A percentile compares a stretch with the other conserved stretches of the same genome.
These are phyloP conservation scores for Maniola jurtina DNA, from an alignment of 1,140 invertebrate genomes.

Conservation along the genomic window DNA sequence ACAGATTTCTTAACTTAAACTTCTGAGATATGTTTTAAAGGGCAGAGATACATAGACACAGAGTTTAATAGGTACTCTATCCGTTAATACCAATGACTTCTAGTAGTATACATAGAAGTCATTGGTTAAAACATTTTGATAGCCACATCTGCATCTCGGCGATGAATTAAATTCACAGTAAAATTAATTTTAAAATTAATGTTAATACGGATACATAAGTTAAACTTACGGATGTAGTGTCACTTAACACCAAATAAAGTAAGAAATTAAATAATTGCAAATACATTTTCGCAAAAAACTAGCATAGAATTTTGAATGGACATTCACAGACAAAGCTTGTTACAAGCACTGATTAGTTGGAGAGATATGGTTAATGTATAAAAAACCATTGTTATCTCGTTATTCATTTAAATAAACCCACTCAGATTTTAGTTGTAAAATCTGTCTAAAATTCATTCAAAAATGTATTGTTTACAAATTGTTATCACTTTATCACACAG, in stretches of 20 bases:
- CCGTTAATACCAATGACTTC: too few species aligned
- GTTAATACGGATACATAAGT: background rate
- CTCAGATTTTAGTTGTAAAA: background rate
- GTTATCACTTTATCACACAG: too few species aligned
- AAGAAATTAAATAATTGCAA: constrained; percentile 16
- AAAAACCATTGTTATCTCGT: background rate
- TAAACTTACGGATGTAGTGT: constrained; percentile 44
- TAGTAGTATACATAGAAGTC: too few species aligned
- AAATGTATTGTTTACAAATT: background rate
- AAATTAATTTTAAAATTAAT: too few species aligned
- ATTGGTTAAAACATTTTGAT: too few species aligned
- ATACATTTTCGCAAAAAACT: constrained; percentile 15
- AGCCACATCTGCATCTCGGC: too few species aligned
- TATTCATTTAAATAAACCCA: background rate
- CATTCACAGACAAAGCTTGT: background rate
- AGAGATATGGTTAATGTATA: background rate
- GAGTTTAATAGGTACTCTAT: too few species aligned
- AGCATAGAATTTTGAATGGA: background rate
- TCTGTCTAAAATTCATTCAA: background rate
- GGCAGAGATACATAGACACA: too few species aligned
- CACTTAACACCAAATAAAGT: constrained; percentile 26
- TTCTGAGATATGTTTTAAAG: too few species aligned
- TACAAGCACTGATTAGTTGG: background rate
- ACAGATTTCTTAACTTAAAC: too few species aligned
- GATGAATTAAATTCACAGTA: too few species aligned